Evolutionary conservation across 1,140 invertebrate genomes (phyloP), one percentile per base, ranked within the genome.

Genomic region (Caenorhabditis inopinata): DNA sequence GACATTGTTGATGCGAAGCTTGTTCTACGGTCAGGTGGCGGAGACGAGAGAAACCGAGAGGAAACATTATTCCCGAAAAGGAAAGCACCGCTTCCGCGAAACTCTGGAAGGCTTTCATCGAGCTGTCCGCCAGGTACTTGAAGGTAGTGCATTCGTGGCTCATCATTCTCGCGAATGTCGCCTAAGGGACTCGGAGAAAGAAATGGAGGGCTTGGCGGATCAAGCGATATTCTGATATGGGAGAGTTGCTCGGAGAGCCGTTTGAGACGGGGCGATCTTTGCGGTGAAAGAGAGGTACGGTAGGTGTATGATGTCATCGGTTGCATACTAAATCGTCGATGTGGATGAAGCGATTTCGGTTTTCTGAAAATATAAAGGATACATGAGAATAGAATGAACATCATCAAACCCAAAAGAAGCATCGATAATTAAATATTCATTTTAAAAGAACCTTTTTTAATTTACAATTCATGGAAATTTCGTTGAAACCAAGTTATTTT

Each of bases 81-180:
- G 27, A 68, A 68, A 16, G 58, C 58, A 21, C 58, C 58, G 9
- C 58, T 32, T 42, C 58, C 58, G n/a, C 58, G 58, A 38, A 68
- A 68, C 27, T 68, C 58, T 16, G 58, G 58, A 68, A 32, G 38
- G 25, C 38, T 68, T 18, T 68, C 58, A 68, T 68, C 58, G n/a
- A 12, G 7, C 38, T 42, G 32, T 16, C 58, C 58, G 6, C 58
- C 58, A 14, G 58, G 58, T 42, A 68, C 58, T 68, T 68, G 58
- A 68, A 68, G 58, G 38, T 68, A 68, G 38, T 68, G 58, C 58
- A 68, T 68, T 68, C 32, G 58, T 32, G 32, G 58, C 18, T 68
- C 58, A 9, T 42, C 58, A 68, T 68, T 18, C 11, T 38, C 58
- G 6, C 58, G 25, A 16, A 38, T 38, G 27, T 68, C 58, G 23